A percentile compares a stretch with the other conserved stretches of the same genome.
Conservation (phyloP, 2,113 vertebrate genomes). For the Donacobius atricapilla region DNA sequence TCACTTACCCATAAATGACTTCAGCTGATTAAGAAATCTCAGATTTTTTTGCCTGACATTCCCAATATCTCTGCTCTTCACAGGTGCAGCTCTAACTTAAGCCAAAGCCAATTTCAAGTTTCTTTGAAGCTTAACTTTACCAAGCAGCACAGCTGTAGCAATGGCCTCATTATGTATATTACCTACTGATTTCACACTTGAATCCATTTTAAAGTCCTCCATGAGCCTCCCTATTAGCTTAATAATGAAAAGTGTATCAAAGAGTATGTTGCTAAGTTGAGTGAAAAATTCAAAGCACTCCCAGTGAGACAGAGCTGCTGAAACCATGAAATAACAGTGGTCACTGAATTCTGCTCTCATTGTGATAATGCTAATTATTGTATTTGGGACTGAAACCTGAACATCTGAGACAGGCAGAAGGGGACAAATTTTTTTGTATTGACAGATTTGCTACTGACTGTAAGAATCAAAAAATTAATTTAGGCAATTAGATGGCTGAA, state of each 20-base stretch:
- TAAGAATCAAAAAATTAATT: background rate
- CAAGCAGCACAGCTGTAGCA: conserved; percentile 9
- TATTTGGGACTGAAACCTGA: background rate
- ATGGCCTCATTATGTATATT: conserved; percentile 42
- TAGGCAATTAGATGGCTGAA: background rate
- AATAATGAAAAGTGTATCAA: conserved; percentile 46
- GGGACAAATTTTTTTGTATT: background rate
- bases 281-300: conserved; percentile 41
- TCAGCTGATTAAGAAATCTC: background rate
- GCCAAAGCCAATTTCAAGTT: background rate
- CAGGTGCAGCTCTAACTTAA: background rate
- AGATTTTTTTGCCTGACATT: background rate
- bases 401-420: background rate
- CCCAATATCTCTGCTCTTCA: background rate
- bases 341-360: background rate
- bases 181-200: conserved; percentile 51
- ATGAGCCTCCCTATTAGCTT: conserved; percentile 35
- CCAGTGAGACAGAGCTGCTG: background rate
- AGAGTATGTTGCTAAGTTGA: conserved; percentile 27
- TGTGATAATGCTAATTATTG: background rate
- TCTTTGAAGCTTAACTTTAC: background rate
- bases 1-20: background rate
- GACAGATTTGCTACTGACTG: background rate
- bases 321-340: conserved; percentile 19
- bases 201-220: conserved; percentile 44